Evolutionary conservation across 2,797 vertebrate genomes (phyloP), one percentile per base, ranked within the genome.

Genomic region (Melanotaenia parkinsoni): DNA sequence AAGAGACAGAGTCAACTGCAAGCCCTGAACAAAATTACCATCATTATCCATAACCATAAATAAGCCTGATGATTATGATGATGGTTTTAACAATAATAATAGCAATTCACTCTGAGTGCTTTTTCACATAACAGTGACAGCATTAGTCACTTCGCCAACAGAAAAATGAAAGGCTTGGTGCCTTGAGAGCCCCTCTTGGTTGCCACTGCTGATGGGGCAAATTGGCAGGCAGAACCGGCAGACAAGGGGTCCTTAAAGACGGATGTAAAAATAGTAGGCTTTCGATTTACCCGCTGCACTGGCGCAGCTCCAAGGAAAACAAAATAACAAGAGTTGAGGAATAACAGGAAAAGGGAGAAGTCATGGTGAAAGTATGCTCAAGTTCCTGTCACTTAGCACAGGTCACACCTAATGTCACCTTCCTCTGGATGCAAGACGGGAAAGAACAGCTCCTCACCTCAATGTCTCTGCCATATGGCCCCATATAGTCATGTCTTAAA

Each of bases 291-390:
- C 90, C 83, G 63, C 86, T 81, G 81, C 63, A 7, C 82, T 93
- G 93, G 92, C 87, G 0, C 33, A 1, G 62, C 67, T 88, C 93
- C 92, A 93, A 84, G 54, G 56, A 60, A 90, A 87, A 87, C 81
- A 90, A 84, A 87, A 92, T 84, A 88, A 86, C 87, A 89, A 82
- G 85, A 90, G 90, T 88, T 76, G 87, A 91, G 88, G 84, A 94
- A 92, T 92, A 93, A 93, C 92, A 93, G 92, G 92, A 93, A 92
- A 90, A 92, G 90, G 92, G 91, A 93, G 91, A 91, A 92, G 90
- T 85, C 73, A 64, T 22, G 83, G 90, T 84, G 86, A 92, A 92
- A 91, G 91, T 89, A 88, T 87, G 91, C 89, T 85, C 73, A 63
- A 79, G 88, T 90, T 91, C 88, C 88, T 91, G 90, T 93, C 91